phyloP scores from a whole-genome alignment of 2,888 invertebrate genomes.

The Eucera pruinosa region DNA sequence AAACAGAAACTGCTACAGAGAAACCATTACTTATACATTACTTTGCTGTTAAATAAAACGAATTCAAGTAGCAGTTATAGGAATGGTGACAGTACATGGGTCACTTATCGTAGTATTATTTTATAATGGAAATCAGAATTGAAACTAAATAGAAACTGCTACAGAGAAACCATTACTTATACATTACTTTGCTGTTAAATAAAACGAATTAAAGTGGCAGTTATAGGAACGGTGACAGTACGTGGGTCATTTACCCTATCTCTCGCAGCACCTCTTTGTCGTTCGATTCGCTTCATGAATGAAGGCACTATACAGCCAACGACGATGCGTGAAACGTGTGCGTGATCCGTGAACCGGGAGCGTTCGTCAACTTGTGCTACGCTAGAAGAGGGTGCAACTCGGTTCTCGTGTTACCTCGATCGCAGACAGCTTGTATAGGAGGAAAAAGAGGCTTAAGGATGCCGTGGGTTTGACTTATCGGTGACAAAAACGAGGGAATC shows the following conservation, averaged over 20 bases:
- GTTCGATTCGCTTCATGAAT: conserved; percentile 76
- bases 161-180: too few relatives aligned
- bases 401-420: conserved; percentile 65
- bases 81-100: too few relatives aligned
- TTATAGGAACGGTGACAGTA: too few relatives aligned
- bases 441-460: conserved; percentile 19
- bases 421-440: background rate
- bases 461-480: conserved; percentile 37
- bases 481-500: conserved; percentile 73
- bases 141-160: too few relatives aligned
- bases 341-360: conserved; percentile 82
- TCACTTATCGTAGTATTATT: too few relatives aligned
- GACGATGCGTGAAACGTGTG: conserved; percentile 80
- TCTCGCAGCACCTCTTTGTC: background rate
- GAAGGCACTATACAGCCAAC: conserved; percentile 80
- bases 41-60: too few relatives aligned
- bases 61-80: too few relatives aligned
- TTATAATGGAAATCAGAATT: too few relatives aligned
- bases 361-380: conserved; percentile 64
- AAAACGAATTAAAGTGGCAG: too few relatives aligned
- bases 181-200: too few relatives aligned
- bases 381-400: conserved; percentile 67
- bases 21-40: too few relatives aligned
- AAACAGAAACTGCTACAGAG: background rate
- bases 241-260: too few relatives aligned